Evolutionary conservation across 2,888 invertebrate genomes (phyloP).

Genomic region (Dermolepida albohirtum): DNA sequence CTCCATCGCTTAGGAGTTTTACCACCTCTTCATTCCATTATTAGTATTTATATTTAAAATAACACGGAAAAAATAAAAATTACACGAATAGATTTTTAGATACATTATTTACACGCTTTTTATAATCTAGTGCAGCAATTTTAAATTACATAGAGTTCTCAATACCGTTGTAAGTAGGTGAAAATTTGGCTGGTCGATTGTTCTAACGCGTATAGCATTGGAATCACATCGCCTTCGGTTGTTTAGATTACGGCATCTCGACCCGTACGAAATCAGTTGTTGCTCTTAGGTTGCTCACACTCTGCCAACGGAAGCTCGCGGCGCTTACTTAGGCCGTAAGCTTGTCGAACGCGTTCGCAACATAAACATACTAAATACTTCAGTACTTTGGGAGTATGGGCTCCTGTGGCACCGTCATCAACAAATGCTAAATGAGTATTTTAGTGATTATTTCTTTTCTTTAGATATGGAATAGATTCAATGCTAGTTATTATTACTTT

Average conservation of each 20-base stretch:
- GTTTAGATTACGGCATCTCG: slow-evolving; percentile 61
- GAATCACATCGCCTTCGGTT: slow-evolving; percentile 60
- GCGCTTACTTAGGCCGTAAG: slow-evolving; percentile 56
- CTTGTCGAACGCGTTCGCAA: slow-evolving; percentile 53
- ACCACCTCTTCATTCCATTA: not conserved
- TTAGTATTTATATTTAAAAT: too few relatives aligned
- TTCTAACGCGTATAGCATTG: slow-evolving; percentile 52
- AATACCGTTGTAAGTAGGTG: not conserved
- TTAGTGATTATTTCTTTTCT: not conserved
- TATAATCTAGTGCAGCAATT: too few relatives aligned
- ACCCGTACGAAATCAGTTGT: slow-evolving; percentile 58
- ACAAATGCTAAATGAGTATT: slow-evolving; percentile 9
- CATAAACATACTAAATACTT: slow-evolving; percentile 61
- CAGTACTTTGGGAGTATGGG: slow-evolving; percentile 42
- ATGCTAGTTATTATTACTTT: too few relatives aligned
- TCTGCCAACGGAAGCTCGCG: slow-evolving; percentile 47
- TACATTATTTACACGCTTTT: too few relatives aligned
- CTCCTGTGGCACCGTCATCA: slow-evolving; percentile 18
- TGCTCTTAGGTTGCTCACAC: slow-evolving; percentile 56
- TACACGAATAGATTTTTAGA: too few relatives aligned
- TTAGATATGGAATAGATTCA: too few relatives aligned
- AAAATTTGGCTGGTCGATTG: slow-evolving; percentile 43
- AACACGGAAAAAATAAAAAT: too few relatives aligned
- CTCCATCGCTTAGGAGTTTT: slow-evolving; percentile 10
- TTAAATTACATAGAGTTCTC: too few relatives aligned